Percentiles rank a stretch among this genome's conserved stretches.
Evolutionary conservation across 2,113 vertebrate species (phyloP).

Genomic region (Zosterops hypoxanthus): DNA sequence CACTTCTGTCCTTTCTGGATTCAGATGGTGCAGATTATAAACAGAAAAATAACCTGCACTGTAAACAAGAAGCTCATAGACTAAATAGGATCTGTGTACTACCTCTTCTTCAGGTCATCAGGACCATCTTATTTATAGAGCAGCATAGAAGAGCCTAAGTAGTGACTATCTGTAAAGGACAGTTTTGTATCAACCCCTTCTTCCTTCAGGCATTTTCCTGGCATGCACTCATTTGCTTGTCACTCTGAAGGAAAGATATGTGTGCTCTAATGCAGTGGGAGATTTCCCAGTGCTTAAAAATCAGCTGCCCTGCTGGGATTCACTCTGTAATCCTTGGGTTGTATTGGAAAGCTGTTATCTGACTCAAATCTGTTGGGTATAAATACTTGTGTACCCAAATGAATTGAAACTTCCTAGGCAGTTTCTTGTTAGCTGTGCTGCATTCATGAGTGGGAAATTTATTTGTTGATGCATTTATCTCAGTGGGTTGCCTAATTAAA

Average conservation of each 20-base stretch:
- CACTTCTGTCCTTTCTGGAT: background rate
- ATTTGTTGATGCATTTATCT: constrained; percentile 63
- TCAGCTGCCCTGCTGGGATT: background rate
- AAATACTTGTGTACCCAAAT: constrained; percentile 15
- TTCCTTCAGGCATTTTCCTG: background rate
- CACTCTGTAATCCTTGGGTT: background rate
- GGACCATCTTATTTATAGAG: background rate
- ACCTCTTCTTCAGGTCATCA: background rate
- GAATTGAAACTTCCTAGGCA: constrained; percentile 29
- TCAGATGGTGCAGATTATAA: background rate
- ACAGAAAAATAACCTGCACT: background rate
- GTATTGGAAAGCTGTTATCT: constrained; percentile 14
- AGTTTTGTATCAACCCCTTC: background rate
- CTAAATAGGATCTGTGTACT: background rate
- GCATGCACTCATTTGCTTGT: background rate
- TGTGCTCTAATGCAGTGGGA: background rate
- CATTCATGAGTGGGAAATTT: constrained; percentile 31
- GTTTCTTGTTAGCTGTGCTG: background rate
- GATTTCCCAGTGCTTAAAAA: constrained; percentile 1
- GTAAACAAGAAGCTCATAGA: background rate
- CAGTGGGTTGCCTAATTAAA: constrained; percentile 54
- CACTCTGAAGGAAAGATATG: background rate
- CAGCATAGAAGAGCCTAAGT: background rate
- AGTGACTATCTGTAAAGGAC: background rate
- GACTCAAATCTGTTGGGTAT: background rate